Base-by-base conservation (phyloP, 2,113 vertebrate genomes). In the Choloepus hoffmanni region DNA sequence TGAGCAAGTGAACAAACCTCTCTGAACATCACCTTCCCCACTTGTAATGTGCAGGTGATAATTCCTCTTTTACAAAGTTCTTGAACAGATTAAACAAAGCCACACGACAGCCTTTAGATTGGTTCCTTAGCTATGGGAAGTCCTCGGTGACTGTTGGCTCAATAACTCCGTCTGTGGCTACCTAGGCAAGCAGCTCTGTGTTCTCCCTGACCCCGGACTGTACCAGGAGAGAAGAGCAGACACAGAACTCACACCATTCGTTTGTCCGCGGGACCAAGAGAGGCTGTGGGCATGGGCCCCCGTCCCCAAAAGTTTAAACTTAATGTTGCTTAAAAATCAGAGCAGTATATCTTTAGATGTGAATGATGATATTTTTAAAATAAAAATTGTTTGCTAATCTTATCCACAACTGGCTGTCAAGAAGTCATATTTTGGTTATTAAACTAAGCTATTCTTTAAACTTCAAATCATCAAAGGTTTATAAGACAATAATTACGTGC, bases 371-470 rank as follows among this genome's bases (percentile, higher is more conserved):
- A 60, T 93, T 78, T 30, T 67, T 6, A 21, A 68, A 86, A 65
- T 82, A 79, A 1, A 1, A 21, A 26, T 62, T 67, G 15, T 62
- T 68, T 95, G 58, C 84, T 40, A 88, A 60, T 26, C 33, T 82
- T 82, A 50, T 60, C 23, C 65, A 2, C 92, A 87, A 74, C 58
- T 89, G 23, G 65, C 55, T 65, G 50, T 79, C 30, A 68, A 63
- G 70, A 94, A 84, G n/a, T 88, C 33, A 16, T 93, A 63, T 84
- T 87, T 97, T 93, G 33, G 30, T 67, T 93, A 72, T 72, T 89
- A 92, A 88, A 85, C 45, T 76, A 79, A 94, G 21, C 74, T 81
- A 30, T 76, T 63, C 26, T 76, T 68, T 92, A 84, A 90, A 83
- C 13, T 88, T 73, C 19, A 84, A 91, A 83, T 90, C 11, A 73